phyloP scores from a whole-genome alignment of 53 echinoderm and acorn worm species.

The Echinarachnius parma region DNA sequence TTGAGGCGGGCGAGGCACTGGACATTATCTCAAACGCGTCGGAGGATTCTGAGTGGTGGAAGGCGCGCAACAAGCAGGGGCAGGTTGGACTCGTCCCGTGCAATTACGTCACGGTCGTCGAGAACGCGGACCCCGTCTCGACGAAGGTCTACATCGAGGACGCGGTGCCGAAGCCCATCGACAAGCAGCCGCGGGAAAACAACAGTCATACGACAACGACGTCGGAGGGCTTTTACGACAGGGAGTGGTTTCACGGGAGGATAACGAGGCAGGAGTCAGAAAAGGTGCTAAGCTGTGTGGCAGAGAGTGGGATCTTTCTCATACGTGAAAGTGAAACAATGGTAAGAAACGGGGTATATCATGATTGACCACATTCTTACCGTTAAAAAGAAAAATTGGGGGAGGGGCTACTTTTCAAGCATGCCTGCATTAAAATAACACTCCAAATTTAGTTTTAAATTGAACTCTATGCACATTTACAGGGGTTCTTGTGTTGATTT shows the following conservation, averaged over 20 bases:
- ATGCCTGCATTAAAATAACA: too few relatives aligned
- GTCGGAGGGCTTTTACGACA: conserved; percentile 33
- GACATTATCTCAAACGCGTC: conserved; percentile 90
- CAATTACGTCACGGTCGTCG: conserved; percentile 82
- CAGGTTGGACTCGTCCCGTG: conserved; percentile 82
- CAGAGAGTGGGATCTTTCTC: conserved; percentile 79
- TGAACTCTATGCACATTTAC: too few relatives aligned
- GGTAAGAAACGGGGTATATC: conserved; percentile 88
- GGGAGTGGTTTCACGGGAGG: conserved; percentile 87
- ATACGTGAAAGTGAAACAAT: conserved; percentile 90
- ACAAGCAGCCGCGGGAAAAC: conserved; percentile 37
- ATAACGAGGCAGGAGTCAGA: conserved; percentile 81
- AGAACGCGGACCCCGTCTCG: conserved; percentile 63
- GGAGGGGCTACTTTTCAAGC: too few relatives aligned
- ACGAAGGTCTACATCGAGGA: conserved; percentile 56
- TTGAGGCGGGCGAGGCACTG: conserved; percentile 77
- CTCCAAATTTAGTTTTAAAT: too few relatives aligned
- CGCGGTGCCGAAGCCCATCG: conserved; percentile 56
- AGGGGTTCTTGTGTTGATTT: too few relatives aligned
- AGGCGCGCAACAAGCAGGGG: conserved; percentile 78
- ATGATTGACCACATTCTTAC: too few relatives aligned
- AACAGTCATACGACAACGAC: neutral
- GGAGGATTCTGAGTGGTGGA: conserved; percentile 96
- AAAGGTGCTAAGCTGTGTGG: conserved; percentile 49
- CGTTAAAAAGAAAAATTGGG: too few relatives aligned